These are phyloP conservation scores for Candoia aspera DNA, from an alignment of 2,113 vertebrate genomes.

Conservation along the genomic window DNA sequence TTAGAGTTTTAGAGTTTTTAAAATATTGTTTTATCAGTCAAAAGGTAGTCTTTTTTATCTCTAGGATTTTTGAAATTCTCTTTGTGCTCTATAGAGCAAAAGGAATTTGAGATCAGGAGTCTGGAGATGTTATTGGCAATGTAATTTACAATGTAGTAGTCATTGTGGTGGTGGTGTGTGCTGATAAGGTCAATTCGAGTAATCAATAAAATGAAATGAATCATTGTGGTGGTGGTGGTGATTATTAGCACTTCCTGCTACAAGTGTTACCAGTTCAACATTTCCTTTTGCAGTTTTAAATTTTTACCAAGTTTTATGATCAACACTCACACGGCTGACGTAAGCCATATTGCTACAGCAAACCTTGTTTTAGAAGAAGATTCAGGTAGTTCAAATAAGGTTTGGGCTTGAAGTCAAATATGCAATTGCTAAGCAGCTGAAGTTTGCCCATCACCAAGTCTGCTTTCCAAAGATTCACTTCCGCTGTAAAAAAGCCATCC, in stretches of 20 bases:
- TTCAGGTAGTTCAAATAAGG: not conserved
- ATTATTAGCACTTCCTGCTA: not conserved
- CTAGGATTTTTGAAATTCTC: not conserved
- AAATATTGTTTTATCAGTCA: not conserved
- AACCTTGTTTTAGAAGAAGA: not conserved
- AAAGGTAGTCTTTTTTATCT: not conserved
- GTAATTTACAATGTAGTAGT: not conserved
- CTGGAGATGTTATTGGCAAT: not conserved
- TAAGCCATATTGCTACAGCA: not conserved
- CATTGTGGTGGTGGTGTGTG: not conserved
- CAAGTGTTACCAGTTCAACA: not conserved
- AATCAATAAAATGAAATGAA: too few species aligned
- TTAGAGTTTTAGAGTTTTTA: too few species aligned
- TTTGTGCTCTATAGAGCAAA: not conserved
- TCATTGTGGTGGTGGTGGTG: not conserved
- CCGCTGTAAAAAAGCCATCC: not conserved
- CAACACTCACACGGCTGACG: not conserved
- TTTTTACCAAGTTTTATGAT: not conserved
- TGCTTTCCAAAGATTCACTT: not conserved
- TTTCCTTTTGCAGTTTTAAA: not conserved
- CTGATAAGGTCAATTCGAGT: too few species aligned
- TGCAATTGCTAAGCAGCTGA: not conserved
- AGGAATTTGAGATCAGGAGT: not conserved
- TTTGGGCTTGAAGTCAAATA: slow-evolving; percentile 16
- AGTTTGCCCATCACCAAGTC: not conserved